phyloP scores from a whole-genome alignment of 2,113 vertebrate genomes.

The Chloebia gouldiae region DNA sequence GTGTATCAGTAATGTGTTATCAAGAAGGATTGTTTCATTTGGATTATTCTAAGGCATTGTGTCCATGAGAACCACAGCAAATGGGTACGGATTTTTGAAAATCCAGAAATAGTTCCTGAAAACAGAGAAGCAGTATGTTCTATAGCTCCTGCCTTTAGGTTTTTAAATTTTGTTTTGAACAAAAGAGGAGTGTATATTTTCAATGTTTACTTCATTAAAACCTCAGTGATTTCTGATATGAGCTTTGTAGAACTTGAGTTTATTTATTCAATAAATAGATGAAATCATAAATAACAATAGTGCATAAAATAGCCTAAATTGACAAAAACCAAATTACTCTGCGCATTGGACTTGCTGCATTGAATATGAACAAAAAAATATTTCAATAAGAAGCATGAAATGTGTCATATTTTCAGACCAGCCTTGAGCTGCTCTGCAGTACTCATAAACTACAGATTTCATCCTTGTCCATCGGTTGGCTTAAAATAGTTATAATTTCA shows the following conservation, averaged over 20 bases:
- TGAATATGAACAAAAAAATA: constrained; percentile 7
- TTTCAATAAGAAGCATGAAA: neutral
- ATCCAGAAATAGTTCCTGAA: neutral
- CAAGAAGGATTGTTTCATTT: neutral
- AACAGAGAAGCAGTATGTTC: neutral
- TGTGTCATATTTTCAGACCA: neutral
- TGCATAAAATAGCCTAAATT: neutral
- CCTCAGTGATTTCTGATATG: neutral
- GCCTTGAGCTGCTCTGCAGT: neutral
- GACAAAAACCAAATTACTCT: neutral
- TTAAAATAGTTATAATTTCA: constrained; percentile 13
- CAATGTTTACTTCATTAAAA: constrained; percentile 23
- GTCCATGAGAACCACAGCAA: neutral
- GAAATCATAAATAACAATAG: constrained; percentile 49
- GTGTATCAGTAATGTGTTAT: neutral
- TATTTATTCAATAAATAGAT: constrained; percentile 45
- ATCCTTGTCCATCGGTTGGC: neutral
- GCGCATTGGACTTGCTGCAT: neutral
- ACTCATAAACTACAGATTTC: neutral
- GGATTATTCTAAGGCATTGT: neutral
- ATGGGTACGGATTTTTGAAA: neutral
- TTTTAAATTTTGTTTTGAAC: constrained; percentile 2
- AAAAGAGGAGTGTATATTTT: neutral
- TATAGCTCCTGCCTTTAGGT: neutral
- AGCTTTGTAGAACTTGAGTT: neutral